Percentiles rank a stretch among this genome's conserved stretches.
phyloP scores from a whole-genome alignment of 1,140 invertebrate genomes.

The Drosophila ironensis region DNA sequence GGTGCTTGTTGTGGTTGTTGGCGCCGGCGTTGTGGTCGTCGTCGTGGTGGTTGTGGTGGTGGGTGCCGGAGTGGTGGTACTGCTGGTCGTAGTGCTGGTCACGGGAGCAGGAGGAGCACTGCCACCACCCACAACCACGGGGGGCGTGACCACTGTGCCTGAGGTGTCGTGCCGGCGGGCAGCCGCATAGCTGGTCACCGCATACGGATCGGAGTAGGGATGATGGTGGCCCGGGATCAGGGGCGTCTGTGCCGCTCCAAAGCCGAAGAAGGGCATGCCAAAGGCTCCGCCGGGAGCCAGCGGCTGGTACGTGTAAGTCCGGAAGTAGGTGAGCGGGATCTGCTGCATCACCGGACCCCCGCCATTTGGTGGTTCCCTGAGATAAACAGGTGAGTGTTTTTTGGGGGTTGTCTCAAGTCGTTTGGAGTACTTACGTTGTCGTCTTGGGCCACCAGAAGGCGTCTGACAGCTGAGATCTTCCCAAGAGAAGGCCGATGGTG shows the following conservation, averaged over 20 bases:
- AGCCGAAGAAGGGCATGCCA: constrained; percentile 59
- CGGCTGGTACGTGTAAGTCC: constrained; percentile 77
- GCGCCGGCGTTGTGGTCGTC: constrained; percentile 46
- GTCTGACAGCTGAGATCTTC: neutral
- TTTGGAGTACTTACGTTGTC: constrained; percentile 66
- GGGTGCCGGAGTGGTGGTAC: constrained; percentile 46
- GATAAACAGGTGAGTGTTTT: neutral
- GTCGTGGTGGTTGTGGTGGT: constrained; percentile 43
- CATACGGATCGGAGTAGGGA: constrained; percentile 66
- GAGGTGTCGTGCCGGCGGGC: constrained; percentile 47
- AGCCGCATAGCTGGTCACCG: constrained; percentile 64
- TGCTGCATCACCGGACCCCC: constrained; percentile 60
- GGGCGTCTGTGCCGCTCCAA: constrained; percentile 58
- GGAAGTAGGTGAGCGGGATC: constrained; percentile 76
- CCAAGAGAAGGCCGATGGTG: neutral
- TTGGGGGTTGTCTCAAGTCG: fast-evolving
- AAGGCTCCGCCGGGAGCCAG: constrained; percentile 46
- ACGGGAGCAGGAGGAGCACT: neutral
- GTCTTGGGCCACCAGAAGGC: constrained; percentile 73
- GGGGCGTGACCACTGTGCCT: constrained; percentile 48
- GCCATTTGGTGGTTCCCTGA: constrained; percentile 51
- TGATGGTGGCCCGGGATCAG: constrained; percentile 32
- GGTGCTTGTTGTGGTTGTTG: constrained; percentile 38
- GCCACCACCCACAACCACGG: neutral
- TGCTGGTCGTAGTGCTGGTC: constrained; percentile 2